These are phyloP conservation scores for Barbus barbus DNA, from an alignment of 2,113 vertebrate genomes.

Conservation along the genomic window DNA sequence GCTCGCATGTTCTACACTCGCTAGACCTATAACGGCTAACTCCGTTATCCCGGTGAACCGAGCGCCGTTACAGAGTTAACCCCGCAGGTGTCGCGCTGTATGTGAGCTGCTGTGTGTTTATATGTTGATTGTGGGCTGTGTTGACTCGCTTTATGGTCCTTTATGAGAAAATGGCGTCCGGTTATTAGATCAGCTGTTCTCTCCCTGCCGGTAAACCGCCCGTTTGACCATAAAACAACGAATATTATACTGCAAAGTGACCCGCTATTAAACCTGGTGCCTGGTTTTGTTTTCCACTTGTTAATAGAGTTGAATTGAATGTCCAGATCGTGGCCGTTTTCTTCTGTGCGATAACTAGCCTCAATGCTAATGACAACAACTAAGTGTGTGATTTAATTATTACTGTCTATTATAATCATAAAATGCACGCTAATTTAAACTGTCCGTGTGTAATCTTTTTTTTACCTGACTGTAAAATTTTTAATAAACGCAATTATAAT, in stretches of 20 bases:
- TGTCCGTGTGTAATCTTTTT: fast-evolving
- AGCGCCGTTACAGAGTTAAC: not conserved
- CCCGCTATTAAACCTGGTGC: not conserved
- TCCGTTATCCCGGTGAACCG: not conserved
- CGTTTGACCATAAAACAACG: not conserved
- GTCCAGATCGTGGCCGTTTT: not conserved
- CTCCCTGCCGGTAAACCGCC: constrained; percentile 28
- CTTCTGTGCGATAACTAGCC: constrained; percentile 7
- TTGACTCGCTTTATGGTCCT: not conserved
- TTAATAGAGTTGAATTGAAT: not conserved
- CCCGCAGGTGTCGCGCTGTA: not conserved
- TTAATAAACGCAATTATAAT: no score
- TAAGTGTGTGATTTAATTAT: no score
- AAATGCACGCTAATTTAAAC: no score
- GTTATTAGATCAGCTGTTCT: constrained; percentile 44
- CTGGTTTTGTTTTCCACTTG: not conserved
- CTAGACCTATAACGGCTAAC: no score
- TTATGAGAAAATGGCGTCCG: constrained; percentile 52
- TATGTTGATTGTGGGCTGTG: not conserved
- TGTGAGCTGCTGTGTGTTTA: not conserved
- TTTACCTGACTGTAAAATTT: not conserved
- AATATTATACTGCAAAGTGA: not conserved
- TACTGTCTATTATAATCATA: no score
- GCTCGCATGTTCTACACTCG: not conserved
- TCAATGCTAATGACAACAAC: no score